A percentile compares a stretch with the other conserved stretches of the same genome.
Conservation (phyloP, 2,113 vertebrate genomes). For the Apodemus speciosus region DNA sequence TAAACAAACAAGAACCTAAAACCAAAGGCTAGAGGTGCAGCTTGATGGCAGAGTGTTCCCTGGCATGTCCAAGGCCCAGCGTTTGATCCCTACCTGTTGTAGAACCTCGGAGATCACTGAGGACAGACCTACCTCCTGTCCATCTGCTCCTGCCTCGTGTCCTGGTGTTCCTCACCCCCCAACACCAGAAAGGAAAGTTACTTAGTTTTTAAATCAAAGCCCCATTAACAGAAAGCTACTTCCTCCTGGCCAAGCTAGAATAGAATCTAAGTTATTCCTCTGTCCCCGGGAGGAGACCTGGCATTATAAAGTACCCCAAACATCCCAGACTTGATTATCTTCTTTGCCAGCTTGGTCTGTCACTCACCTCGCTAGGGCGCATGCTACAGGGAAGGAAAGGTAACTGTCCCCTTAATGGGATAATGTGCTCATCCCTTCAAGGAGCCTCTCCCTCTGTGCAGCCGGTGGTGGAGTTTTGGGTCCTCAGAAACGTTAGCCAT, state of each 20-base stretch:
- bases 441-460: background rate
- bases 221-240: background rate
- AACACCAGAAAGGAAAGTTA: background rate
- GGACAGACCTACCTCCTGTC: background rate
- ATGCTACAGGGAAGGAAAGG: background rate
- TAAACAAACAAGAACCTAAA: background rate
- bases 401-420: background rate
- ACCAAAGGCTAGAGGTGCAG: background rate
- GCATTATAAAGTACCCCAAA: background rate
- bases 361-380: background rate
- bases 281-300: background rate
- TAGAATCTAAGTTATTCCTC: background rate
- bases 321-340: background rate
- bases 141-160: too few species aligned
- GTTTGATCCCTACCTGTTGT: background rate
- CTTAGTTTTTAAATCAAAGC: background rate
- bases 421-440: background rate
- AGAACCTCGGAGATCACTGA: background rate
- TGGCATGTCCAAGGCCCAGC: background rate
- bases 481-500: background rate
- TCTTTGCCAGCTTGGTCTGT: background rate
- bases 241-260: background rate
- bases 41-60: too few species aligned
- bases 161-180: too few species aligned
- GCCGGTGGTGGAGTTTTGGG: background rate